These are phyloP conservation scores for Cirrhinus mrigala DNA, from an alignment of 2,797 vertebrate genomes.

Conservation along the genomic window DNA sequence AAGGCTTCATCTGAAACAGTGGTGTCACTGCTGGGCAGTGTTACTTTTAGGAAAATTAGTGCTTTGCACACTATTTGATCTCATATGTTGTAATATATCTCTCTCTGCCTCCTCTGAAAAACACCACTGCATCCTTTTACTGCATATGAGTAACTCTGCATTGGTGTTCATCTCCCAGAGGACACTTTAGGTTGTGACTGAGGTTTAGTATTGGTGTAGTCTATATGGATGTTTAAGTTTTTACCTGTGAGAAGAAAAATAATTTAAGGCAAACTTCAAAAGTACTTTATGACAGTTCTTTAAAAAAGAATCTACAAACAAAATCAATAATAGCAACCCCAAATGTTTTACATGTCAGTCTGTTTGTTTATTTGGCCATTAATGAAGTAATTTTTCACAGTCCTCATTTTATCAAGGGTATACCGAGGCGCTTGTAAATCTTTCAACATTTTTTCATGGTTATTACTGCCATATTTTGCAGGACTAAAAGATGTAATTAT, in stretches of 20 bases:
- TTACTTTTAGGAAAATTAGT: neutral
- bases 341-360: slow-evolving; percentile 1
- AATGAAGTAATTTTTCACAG: slow-evolving; percentile 19
- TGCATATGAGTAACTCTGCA: neutral
- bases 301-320: neutral
- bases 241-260: slow-evolving; percentile 2
- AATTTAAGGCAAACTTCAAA: neutral
- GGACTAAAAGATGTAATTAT: slow-evolving; percentile 22
- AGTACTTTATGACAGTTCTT: neutral
- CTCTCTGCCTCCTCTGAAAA: neutral
- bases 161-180: neutral
- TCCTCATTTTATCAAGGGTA: slow-evolving; percentile 21
- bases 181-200: neutral
- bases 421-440: neutral
- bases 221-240: neutral
- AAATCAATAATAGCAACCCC: neutral
- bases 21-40: too few species aligned
- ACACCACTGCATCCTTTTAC: neutral
- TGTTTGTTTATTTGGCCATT: slow-evolving; percentile 19
- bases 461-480: slow-evolving; percentile 9
- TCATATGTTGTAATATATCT: neutral
- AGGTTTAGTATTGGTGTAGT: neutral
- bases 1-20: neutral
- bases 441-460: slow-evolving; percentile 4
- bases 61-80: neutral